Evolutionary conservation across 2,113 vertebrate genomes (phyloP).

Genomic region (Stegostoma tigrinum): DNA sequence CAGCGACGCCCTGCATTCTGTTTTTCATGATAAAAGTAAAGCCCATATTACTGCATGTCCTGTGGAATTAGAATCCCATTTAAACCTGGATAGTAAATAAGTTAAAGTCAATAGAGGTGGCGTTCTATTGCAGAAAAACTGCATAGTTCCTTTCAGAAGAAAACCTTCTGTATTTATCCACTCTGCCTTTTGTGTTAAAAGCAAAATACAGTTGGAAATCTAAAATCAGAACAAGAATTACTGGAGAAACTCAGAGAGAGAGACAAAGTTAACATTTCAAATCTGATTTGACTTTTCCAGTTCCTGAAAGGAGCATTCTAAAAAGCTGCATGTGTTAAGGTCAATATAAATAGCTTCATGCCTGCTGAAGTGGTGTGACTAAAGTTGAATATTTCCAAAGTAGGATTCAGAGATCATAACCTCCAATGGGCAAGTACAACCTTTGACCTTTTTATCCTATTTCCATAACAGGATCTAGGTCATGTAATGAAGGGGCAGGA

Average conservation of each 20-base stretch:
- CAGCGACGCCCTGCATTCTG: background rate
- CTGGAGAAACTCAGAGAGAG: too few relatives aligned
- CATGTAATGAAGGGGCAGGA: constrained; percentile 1
- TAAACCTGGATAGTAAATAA: background rate
- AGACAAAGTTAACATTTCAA: too few relatives aligned
- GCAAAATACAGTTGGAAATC: too few relatives aligned
- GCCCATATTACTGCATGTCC: background rate
- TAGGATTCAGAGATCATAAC: background rate
- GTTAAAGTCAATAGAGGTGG: background rate
- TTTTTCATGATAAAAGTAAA: background rate
- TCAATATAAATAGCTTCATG: background rate
- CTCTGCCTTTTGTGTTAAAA: background rate
- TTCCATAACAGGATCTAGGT: background rate
- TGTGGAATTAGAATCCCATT: background rate
- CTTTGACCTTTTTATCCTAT: constrained; percentile 11
- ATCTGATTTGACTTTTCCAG: too few relatives aligned
- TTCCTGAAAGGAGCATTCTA: too few relatives aligned
- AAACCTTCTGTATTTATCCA: background rate
- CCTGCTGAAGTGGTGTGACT: background rate
- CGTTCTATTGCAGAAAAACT: background rate
- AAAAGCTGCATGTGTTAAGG: background rate
- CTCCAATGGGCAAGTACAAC: background rate
- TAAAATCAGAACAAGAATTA: too few relatives aligned
- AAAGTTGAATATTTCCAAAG: background rate
- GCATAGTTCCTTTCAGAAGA: background rate